Evolutionary conservation across 2,797 vertebrate genomes (phyloP), one percentile per base, ranked within the genome.

Genomic region (Gambelia wislizenii): DNA sequence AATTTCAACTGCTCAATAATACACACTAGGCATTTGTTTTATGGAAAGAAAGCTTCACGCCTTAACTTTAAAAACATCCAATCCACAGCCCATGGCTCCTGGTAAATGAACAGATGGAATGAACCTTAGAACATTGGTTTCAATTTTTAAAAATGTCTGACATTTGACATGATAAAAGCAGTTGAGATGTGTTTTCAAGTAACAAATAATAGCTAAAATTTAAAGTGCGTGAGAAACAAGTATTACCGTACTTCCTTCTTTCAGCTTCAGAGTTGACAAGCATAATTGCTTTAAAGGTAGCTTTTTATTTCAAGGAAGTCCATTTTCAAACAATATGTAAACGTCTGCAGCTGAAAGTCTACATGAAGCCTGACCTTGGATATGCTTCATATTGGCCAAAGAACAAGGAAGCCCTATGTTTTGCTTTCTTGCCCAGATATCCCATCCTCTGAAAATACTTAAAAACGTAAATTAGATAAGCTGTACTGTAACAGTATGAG

Each of bases 401-500:
- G 94, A 96, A 94, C 94, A 96, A 95, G 95, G 95, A 85, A 94
- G 92, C 27, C 74, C 84, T 92, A 95, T 95, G 93, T 94, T 96
- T 95, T 95, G 92, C 92, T 96, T 96, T 96, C 93, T 92, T 95
- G 91, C 76, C 92, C 93, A 96, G 94, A 96, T 94, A 95, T 95
- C 94, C 94, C 94, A 94, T 88, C 91, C 92, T 95, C 95, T 94
- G 87, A 95, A 97, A 92, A 90, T 95, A 95, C 93, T 96, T 95
- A 94, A 96, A 97, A 92, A 93, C 94, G 86, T 91, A 95, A 96
- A 95, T 93, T 94, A 95, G 94, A 94, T 94, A 91, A 94, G 86
- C 89, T 93, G 84, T 74, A 36, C 7, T 87, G 85, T 91, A 94
- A 95, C 92, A 94, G 84, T 18, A 91, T 83, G 94, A 85, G 72